phyloP scores from a whole-genome alignment of 2,113 vertebrate species.

The Coreoperca whiteheadi region DNA sequence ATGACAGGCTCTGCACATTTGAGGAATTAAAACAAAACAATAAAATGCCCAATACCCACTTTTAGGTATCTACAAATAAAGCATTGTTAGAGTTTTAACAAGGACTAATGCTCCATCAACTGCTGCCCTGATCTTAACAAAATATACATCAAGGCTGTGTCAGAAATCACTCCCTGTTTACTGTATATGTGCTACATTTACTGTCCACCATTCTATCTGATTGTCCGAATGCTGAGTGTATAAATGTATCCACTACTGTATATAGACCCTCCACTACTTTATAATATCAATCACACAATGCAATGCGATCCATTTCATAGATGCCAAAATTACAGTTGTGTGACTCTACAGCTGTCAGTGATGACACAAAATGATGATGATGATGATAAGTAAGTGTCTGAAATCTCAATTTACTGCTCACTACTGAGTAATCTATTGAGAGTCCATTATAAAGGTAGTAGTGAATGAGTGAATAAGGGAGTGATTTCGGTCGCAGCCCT shows the following conservation, averaged over 20 bases:
- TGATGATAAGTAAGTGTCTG: not conserved
- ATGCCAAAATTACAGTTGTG: not conserved
- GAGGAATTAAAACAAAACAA: constrained; percentile 9
- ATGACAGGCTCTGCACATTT: constrained; percentile 10
- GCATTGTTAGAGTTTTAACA: constrained; percentile 60
- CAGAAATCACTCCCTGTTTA: not conserved
- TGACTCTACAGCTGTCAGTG: no score
- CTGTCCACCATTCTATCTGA: not conserved
- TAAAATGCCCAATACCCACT: not conserved
- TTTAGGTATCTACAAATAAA: not conserved
- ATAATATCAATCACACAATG: not conserved
- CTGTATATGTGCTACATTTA: not conserved
- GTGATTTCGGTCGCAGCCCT: not conserved
- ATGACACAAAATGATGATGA: no score
- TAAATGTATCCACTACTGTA: not conserved
- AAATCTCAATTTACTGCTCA: not conserved
- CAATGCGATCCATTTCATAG: not conserved
- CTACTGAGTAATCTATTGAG: not conserved
- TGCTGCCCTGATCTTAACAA: constrained; percentile 70
- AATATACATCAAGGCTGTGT: constrained; percentile 37
- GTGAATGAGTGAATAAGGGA: not conserved
- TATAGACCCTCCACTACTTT: not conserved
- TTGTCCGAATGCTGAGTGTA: not conserved
- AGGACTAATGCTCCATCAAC: constrained; percentile 62
- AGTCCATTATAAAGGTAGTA: not conserved